A percentile compares a stretch with the other conserved stretches of the same genome.
Evolutionary conservation across 2,888 invertebrate species (phyloP).

Genomic region (Azorinus chamasolen): DNA sequence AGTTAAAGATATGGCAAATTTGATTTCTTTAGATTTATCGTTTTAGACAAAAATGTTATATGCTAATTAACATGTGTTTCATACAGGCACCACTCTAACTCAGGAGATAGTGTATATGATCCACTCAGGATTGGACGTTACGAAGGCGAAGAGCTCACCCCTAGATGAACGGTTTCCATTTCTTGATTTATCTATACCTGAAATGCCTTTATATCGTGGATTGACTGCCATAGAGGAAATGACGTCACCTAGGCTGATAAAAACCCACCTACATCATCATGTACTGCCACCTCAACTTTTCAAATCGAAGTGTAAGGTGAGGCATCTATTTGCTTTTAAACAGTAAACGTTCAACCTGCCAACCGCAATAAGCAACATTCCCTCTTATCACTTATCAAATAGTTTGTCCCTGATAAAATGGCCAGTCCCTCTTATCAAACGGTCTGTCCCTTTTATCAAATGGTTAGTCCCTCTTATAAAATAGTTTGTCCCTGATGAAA

Average conservation of each 20-base stretch:
- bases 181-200: slow-evolving; percentile 30
- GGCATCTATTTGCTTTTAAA: not conserved
- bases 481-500: too few species aligned
- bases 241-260: slow-evolving; percentile 37
- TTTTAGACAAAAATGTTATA: too few species aligned
- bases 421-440: too few species aligned
- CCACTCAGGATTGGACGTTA: slow-evolving; percentile 21
- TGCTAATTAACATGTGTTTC: too few species aligned
- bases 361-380: too few species aligned
- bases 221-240: slow-evolving; percentile 25
- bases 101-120: slow-evolving; percentile 51
- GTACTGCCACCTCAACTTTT: slow-evolving; percentile 38
- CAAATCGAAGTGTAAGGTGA: slow-evolving; percentile 40
- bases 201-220: slow-evolving; percentile 29
- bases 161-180: slow-evolving; percentile 52
- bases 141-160: slow-evolving; percentile 18
- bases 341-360: too few species aligned
- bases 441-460: too few species aligned
- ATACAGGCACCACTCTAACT: slow-evolving; percentile 43
- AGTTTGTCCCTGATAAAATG: too few species aligned
- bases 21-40: too few species aligned
- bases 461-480: too few species aligned
- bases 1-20: too few species aligned
- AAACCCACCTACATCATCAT: slow-evolving; percentile 52
- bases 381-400: too few species aligned